Conservation (phyloP, 2,888 invertebrate genomes). For the Serripes groenlandicus region DNA sequence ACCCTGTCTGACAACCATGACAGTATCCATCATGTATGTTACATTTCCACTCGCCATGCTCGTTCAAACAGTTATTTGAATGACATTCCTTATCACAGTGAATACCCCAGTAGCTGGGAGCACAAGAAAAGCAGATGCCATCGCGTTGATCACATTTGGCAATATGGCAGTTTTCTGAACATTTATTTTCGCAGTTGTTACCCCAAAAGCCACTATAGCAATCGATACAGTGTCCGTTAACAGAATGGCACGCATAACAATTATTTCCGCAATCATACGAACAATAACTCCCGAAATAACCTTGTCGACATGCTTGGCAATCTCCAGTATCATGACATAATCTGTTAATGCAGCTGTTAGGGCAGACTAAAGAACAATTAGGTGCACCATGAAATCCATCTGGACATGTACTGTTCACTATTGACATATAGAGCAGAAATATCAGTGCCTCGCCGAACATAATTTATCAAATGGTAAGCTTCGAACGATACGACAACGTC, state of each 20-base stretch:
- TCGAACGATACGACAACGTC: no score
- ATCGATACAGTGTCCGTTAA: neutral
- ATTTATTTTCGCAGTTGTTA: neutral
- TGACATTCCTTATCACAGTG: neutral
- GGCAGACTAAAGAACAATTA: neutral
- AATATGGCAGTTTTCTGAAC: neutral
- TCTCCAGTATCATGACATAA: neutral
- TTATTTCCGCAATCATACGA: neutral
- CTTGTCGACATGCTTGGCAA: neutral
- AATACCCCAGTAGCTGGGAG: neutral
- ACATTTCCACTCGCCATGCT: neutral
- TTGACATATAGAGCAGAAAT: no score
- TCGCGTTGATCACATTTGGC: neutral
- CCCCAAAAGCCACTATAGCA: neutral
- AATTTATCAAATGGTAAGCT: no score
- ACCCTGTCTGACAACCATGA: neutral
- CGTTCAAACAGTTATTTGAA: neutral
- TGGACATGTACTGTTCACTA: no score
- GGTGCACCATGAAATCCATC: neutral
- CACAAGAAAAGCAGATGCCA: neutral
- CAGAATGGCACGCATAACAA: neutral
- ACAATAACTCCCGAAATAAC: neutral
- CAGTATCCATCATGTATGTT: neutral
- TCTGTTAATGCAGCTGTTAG: neutral
- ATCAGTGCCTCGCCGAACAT: no score